Base-by-base conservation (phyloP, 2,888 invertebrate genomes). In the Ctenicera cuprea region DNA sequence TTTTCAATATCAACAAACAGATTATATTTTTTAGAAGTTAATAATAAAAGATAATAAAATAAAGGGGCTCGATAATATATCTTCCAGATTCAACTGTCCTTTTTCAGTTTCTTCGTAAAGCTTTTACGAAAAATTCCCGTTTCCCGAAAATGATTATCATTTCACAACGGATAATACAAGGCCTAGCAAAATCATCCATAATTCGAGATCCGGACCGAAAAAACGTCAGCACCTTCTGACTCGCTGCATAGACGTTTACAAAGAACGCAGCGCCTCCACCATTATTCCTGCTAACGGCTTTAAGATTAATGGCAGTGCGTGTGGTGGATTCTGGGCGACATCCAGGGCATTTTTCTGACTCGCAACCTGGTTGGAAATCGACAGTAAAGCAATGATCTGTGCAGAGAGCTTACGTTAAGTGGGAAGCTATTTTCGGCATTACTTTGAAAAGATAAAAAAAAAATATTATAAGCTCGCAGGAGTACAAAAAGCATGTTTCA, bases 281-380 rank as follows among this genome's bases (percentile, higher is more conserved):
- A 43, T 57, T 67, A 67, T 57, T 67, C 67, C 20, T 54, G 57
- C 43, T 57, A 57, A 57, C 54, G 67, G 43, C 59, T 30, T 20
- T 43, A 67, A 57, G 67, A 67, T 67, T 67, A 67, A 67, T 67
- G 67, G 45, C 45, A 30, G 45, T 45, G 57, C 67, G 67, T 67
- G 67, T 57, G 45, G 57, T 43, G 43, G 67, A 67, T 43, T 66
- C 57, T 38, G 18, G 52, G 26, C 22, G 57, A 67, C 57, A 59
- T 30, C 45, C 37, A 30, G 67, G 45, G 57, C 67, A 67, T 67
- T 67, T 67, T 38, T 67, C 67, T 67, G 57, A 45, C 30, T 45
- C 45, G 43, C 30, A 59, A 67, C 65, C 50, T 66, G 50, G 38
- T 37, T 54, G 50, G 43, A 57, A 67, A 67, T 67, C 59, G 67